Base-by-base conservation (phyloP, 2,888 invertebrate species). In the Nymphalis c-album region DNA sequence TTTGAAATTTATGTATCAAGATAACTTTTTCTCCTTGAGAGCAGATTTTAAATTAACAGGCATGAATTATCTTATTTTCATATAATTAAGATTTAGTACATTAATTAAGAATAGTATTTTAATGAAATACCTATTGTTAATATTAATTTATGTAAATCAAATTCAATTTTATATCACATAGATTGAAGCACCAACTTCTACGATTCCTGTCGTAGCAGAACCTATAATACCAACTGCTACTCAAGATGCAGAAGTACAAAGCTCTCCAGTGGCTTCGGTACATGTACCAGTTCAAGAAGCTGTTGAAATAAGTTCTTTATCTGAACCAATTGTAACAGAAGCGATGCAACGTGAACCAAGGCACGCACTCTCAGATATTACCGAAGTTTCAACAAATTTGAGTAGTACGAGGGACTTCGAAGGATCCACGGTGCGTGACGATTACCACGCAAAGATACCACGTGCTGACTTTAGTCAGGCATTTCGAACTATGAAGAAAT, bases 401-500 rank as follows among this genome's bases (percentile, higher is more conserved):
- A 65, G 63, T 51, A 60, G 69, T 60, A 65, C 69, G 22, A 68
- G 50, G 48, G 31, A 69, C 5, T 51, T 48, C 6, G 77, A 76
- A n/a, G 76, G 45, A 58, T 58, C 73, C 6, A 76, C 74, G 63
- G 71, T 67, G 8, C 69, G 68, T 64, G 7, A 70, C 60, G 50
- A 74, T 69, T 26, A 70, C 1, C 72, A 78, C 0, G 73, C 79
- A 0, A 81, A 71, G 53, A 82, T 89, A 22, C 89, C 89, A 0
- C 79, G 89, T 0, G 85, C 88, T 0, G 85, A 85, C 0, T 76
- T 87, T 10, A 85, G 80, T 61, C 79, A 81, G 7, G 85, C 87
- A 0, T 87, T 85, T 59, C 77, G 83, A 10, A 74, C 74, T 17
- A 87, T 87, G 86, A 87, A 87, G 66, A 75, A 78, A 7, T 76